Evolutionary conservation across 1,140 invertebrate species (phyloP).

Genomic region (Asobara japonica): DNA sequence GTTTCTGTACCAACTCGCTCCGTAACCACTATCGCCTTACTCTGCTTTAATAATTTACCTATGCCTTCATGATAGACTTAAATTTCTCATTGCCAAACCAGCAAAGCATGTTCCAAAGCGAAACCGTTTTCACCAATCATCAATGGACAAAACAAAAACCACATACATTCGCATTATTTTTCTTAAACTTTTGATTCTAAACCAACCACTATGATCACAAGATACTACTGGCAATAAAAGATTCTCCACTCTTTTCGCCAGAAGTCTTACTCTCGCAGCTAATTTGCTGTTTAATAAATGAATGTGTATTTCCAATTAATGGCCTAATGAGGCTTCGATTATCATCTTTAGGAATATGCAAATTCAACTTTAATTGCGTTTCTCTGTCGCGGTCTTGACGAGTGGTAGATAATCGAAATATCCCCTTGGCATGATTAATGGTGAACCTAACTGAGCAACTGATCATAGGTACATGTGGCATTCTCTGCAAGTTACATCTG

Average conservation of each 20-base stretch:
- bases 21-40: no score
- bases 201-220: no score
- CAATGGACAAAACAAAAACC: no score
- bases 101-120: no score
- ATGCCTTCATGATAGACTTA: no score
- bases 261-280: slow-evolving; percentile 35
- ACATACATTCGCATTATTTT: no score
- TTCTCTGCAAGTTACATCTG: slow-evolving; percentile 15
- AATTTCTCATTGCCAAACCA: no score
- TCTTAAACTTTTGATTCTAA: no score
- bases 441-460: slow-evolving; percentile 27
- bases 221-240: slow-evolving; percentile 38
- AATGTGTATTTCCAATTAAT: slow-evolving; percentile 33
- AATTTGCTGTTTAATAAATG: slow-evolving; percentile 22
- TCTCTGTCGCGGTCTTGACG: slow-evolving; percentile 5
- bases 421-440: slow-evolving; percentile 42
- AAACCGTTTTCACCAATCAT: no score
- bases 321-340: slow-evolving; percentile 24
- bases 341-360: slow-evolving; percentile 16
- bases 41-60: no score
- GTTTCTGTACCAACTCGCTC: no score
- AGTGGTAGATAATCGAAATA: slow-evolving; percentile 38
- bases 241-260: slow-evolving; percentile 26
- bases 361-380: slow-evolving; percentile 29
- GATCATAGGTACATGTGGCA: not conserved